Evolutionary conservation across 2,888 invertebrate species (phyloP), one percentile per base, ranked within the genome.

Genomic region (Panopea generosa): DNA sequence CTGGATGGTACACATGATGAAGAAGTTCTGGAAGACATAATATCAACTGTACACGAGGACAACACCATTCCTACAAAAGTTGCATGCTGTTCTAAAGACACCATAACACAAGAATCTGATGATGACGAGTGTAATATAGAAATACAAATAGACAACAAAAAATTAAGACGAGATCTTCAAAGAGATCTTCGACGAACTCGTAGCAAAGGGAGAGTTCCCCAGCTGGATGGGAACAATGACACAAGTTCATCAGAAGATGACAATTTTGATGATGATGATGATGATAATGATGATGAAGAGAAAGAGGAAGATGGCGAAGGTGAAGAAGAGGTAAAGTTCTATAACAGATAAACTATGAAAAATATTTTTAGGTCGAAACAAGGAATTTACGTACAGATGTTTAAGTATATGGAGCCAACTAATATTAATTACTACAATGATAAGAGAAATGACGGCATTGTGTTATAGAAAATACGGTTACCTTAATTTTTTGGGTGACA

Each of bases 261-360:
- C 79, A 96, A 96, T 68, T 96, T 96, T 84, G 96, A 96, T 78
- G 94, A 95, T 2, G 95, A 95, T 78, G 95, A 94, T 88, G 91
- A 95, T 88, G 92, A 95, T 56, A 88, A 95, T 61, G 95, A 95
- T 67, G 95, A 95, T 45, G 95, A 95, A 77, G 96, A 96, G 86
- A 96, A 96, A 26, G 96, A 96, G 74, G 94, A 94, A 81, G 94
- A 94, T 52, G 95, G 95, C 69, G 92, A 93, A 40, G 91, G 87
- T 50, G 90, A 90, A 77, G 91, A 91, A 72, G 91, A 92, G 89
- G 92, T 91, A 70, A 73, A n/a, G 24, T 20, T 33, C 11, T 40
- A 20, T 18, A 29, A 57, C 14, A 29, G 0, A 45, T 56, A 18
- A 33, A n/a, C n/a, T n/a, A n/a, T n/a, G n/a, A n/a, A n/a, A n/a